phyloP scores from a whole-genome alignment of 64 coral and sea anemone species.

The Montipora cactus region DNA sequence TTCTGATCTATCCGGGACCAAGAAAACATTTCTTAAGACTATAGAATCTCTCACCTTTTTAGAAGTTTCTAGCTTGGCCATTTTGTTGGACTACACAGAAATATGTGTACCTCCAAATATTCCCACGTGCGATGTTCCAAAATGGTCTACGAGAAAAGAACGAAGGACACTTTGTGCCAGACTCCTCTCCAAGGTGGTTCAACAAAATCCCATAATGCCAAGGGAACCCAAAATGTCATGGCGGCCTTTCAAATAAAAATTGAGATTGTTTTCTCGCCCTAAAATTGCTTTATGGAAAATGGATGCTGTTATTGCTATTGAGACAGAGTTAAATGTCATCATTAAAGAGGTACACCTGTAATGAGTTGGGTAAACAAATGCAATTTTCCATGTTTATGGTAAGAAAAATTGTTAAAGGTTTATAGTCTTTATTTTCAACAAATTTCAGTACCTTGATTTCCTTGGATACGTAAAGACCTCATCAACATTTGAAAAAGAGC shows the following conservation, averaged over 20 bases:
- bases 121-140: not conserved
- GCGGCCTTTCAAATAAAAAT: not conserved
- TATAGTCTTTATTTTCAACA: not conserved
- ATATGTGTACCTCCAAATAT: not conserved
- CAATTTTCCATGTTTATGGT: too few species aligned
- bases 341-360: slow-evolving; percentile 63
- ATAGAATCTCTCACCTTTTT: slow-evolving; percentile 17
- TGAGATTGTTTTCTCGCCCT: not conserved
- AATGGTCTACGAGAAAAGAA: not conserved
- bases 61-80: slow-evolving; percentile 16
- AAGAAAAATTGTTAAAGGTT: too few species aligned
- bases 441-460: slow-evolving; percentile 72
- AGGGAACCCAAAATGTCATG: not conserved
- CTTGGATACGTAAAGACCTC: slow-evolving; percentile 73
- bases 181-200: not conserved
- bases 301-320: slow-evolving; percentile 82
- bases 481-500: slow-evolving; percentile 52
- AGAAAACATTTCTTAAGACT: not conserved
- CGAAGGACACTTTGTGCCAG: not conserved
- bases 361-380: not conserved
- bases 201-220: not conserved
- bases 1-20: too few species aligned
- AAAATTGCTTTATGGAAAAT: slow-evolving; percentile 28
- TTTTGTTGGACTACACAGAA: not conserved
- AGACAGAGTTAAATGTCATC: slow-evolving; percentile 83